Evolutionary conservation across 2,113 vertebrate genomes (phyloP), one percentile per base, ranked within the genome.

Genomic region (Halichoeres trimaculatus): DNA sequence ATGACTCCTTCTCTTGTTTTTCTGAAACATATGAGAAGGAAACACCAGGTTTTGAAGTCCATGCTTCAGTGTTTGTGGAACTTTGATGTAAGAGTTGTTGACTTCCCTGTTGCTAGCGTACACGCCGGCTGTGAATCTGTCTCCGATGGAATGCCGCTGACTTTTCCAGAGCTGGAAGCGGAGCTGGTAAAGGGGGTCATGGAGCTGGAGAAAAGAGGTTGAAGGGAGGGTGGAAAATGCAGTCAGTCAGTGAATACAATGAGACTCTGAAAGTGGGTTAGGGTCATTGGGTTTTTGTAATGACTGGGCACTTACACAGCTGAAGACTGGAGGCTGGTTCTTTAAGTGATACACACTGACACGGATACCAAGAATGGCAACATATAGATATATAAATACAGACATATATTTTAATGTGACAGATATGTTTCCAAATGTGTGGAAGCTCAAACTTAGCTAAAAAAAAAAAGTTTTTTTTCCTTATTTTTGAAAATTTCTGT

Each of bases 161-260:
- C 24, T 59, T 34, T 54, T 58, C 35, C 47, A 56, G 19, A n/a
- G 22, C 41, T 34, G 70, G 4, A 47, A 78, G 57, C 71, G 70
- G 76, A 83, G 51, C 40, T 40, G 53, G 35, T 59, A 22, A 60
- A 20, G 67, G 57, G 66, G 89, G 79, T 85, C 85, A 86, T 54
- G 67, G 41, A 71, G 74, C 55, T 65, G 48, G 63, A 70, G 81
- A 85, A 38, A 80, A 84, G 76, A 55, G 69, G 64, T 56, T 54
- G 47, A 59, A 52, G 54, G 59, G 79, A 70, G 76, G 50, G 51
- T 76, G 86, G 80, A 88, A 90, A 84, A 85, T 69, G 41, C 47
- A 26, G 51, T 41, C 70, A 69, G 76, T 69, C 64, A 64, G 62
- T 61, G 71, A 57, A 76, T 83, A 87, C 83, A 78, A 77, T 80